Evolutionary conservation across 2,888 invertebrate genomes (phyloP).

Genomic region (Prostheceraeus crozeri): DNA sequence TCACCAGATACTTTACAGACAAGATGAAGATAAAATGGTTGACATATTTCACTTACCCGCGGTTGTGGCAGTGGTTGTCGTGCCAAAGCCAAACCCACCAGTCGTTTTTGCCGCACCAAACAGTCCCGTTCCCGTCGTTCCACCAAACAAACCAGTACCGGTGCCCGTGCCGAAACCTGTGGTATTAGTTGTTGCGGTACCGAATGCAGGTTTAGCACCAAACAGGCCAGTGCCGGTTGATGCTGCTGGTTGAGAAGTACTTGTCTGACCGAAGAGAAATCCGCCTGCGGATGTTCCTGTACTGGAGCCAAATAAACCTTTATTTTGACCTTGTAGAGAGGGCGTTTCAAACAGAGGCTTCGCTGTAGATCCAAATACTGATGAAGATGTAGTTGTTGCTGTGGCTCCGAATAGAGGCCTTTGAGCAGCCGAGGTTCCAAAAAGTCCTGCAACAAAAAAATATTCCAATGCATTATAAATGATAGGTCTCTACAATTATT

Average conservation of each 20-base stretch:
- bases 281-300: no score
- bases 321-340: slow-evolving; percentile 38
- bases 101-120: slow-evolving; percentile 29
- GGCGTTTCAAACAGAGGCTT: slow-evolving; percentile 40
- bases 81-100: slow-evolving; percentile 43
- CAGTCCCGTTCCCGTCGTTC: slow-evolving; percentile 52
- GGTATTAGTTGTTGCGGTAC: slow-evolving; percentile 49
- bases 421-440: slow-evolving; percentile 58
- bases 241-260: no score
- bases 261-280: no score
- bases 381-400: no score
- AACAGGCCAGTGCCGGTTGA: slow-evolving; percentile 43
- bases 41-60: background rate
- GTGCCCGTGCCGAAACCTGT: slow-evolving; percentile 47
- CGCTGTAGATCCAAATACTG: no score
- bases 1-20: no score
- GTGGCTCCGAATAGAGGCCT: slow-evolving; percentile 20
- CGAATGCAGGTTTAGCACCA: slow-evolving; percentile 56
- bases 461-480: no score
- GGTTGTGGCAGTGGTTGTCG: slow-evolving; percentile 42
- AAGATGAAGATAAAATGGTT: no score
- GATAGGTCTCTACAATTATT: no score
- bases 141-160: slow-evolving; percentile 63
- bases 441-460: no score
- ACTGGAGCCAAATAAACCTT: slow-evolving; percentile 41